These are phyloP conservation scores for Leptonema lineaticorne DNA, from an alignment of 1,140 invertebrate genomes.

Conservation along the genomic window DNA sequence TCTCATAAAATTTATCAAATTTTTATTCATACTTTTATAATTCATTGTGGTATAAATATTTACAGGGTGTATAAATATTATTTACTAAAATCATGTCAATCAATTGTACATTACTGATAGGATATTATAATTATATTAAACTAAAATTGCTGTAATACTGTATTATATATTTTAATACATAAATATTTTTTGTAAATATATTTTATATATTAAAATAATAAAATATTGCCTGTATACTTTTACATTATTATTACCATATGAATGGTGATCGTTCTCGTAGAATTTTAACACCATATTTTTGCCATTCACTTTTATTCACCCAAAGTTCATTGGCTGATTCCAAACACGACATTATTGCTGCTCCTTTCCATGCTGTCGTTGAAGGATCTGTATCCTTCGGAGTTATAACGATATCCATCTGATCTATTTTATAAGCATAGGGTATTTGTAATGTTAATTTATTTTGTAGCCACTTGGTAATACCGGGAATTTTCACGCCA, in stretches of 20 bases:
- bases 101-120: too few species aligned
- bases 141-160: neutral
- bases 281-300: conserved; percentile 78
- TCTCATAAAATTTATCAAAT: too few species aligned
- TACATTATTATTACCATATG: conserved; percentile 62
- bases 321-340: conserved; percentile 93
- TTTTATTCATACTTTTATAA: too few species aligned
- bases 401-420: conserved; percentile 78
- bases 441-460: conserved; percentile 82
- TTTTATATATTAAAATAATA: too few species aligned
- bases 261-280: conserved; percentile 85
- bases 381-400: conserved; percentile 89
- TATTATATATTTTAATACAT: neutral
- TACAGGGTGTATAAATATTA: too few species aligned
- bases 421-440: conserved; percentile 73
- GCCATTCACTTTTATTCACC: conserved; percentile 86
- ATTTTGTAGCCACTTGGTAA: conserved; percentile 87
- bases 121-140: too few species aligned
- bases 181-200: too few species aligned
- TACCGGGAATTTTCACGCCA: conserved; percentile 83
- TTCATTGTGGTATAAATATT: too few species aligned
- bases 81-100: too few species aligned
- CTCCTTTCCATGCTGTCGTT: conserved; percentile 91
- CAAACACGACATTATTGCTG: conserved; percentile 86
- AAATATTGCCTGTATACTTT: neutral